These are phyloP conservation scores for Hypena proboscidalis DNA, from an alignment of 2,888 invertebrate genomes.

Conservation along the genomic window DNA sequence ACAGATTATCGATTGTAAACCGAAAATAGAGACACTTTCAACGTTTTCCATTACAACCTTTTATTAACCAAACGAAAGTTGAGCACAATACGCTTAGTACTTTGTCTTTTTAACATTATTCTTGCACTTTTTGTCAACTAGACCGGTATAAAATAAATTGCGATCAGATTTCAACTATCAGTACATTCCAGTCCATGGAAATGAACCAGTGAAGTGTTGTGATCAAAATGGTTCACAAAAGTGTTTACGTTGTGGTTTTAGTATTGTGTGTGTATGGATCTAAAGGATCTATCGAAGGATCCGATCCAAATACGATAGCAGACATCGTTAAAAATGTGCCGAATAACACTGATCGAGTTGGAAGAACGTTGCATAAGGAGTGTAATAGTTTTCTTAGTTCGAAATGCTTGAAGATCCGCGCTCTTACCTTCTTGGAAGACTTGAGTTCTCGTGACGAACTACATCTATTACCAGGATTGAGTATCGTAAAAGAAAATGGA, in stretches of 20 bases:
- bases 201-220: slow-evolving; percentile 59
- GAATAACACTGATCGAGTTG: slow-evolving; percentile 59
- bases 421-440: slow-evolving; percentile 90
- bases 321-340: slow-evolving; percentile 46
- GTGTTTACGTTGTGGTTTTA: slow-evolving; percentile 50
- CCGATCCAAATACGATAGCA: slow-evolving; percentile 54
- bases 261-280: slow-evolving; percentile 48
- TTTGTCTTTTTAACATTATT: slow-evolving; percentile 64
- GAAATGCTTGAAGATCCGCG: slow-evolving; percentile 92
- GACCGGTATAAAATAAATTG: slow-evolving; percentile 74
- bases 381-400: slow-evolving; percentile 82
- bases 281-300: slow-evolving; percentile 63
- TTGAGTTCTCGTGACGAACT: slow-evolving; percentile 89
- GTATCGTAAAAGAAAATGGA: slow-evolving; percentile 88
- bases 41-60: slow-evolving; percentile 56
- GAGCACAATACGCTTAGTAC: slow-evolving; percentile 57
- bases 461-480: slow-evolving; percentile 90
- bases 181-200: slow-evolving; percentile 60
- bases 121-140: slow-evolving; percentile 57
- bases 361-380: slow-evolving; percentile 71
- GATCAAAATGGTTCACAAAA: slow-evolving; percentile 64
- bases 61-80: slow-evolving; percentile 66
- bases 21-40: slow-evolving; percentile 50
- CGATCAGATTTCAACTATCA: slow-evolving; percentile 56
- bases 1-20: slow-evolving; percentile 45